Conservation (phyloP, 2,113 vertebrate genomes). For the Cyprinodon brontotheroides region DNA sequence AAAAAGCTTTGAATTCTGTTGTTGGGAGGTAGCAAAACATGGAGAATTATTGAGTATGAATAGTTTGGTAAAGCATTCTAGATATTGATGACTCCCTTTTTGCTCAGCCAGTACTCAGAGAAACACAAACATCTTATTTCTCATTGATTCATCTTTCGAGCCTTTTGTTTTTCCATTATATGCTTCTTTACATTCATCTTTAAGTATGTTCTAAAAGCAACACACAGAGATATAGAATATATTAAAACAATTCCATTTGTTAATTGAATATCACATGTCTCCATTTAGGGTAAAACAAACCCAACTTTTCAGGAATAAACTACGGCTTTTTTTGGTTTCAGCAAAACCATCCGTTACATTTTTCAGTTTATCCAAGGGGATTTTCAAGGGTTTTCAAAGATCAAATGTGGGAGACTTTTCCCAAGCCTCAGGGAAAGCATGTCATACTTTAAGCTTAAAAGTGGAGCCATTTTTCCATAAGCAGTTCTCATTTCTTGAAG, state of each 20-base stretch:
- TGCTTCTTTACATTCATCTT: not conserved
- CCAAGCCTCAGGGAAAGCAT: conserved; percentile 11
- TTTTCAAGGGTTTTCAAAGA: conserved; percentile 43
- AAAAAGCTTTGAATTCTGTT: too few relatives aligned
- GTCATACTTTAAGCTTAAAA: conserved; percentile 27
- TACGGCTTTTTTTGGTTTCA: conserved; percentile 20
- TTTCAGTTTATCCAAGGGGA: conserved; percentile 37
- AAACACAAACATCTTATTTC: too few relatives aligned
- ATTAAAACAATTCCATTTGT: too few relatives aligned
- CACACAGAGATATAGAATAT: not conserved
- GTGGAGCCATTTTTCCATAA: conserved; percentile 5
- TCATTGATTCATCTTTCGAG: too few relatives aligned
- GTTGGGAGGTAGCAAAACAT: too few relatives aligned
- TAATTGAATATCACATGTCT: not conserved
- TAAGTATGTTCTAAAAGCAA: not conserved
- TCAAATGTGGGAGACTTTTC: conserved; percentile 32
- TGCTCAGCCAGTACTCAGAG: too few relatives aligned
- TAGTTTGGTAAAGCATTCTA: too few relatives aligned
- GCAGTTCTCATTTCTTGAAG: not conserved
- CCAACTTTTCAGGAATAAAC: not conserved
- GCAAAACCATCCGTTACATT: conserved; percentile 20
- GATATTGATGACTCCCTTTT: too few relatives aligned
- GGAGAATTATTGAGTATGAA: too few relatives aligned
- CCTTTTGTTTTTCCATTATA: too few relatives aligned
- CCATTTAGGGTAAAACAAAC: not conserved